Evolutionary conservation across 2,888 invertebrate genomes (phyloP), one percentile per base, ranked within the genome.

Genomic region (Trissonchulus sp.): DNA sequence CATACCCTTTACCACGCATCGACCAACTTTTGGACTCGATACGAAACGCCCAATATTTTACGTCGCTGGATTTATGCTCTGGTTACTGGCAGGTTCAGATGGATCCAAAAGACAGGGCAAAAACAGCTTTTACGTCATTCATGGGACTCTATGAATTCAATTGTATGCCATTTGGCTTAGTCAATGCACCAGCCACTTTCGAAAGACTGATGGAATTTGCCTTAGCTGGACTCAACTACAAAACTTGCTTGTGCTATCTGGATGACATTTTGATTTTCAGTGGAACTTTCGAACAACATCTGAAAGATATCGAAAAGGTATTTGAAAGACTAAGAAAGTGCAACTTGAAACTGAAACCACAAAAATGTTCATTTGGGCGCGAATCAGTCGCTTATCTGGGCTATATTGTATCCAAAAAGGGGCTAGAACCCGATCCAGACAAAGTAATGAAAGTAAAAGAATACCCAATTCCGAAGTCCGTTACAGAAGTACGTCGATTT

Each of bases 271-370:
- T 48, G 8, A 35, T 71, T 71, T 71, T 71, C 36, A 31, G n/a
- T 8, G 8, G 31, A 31, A 8, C 18, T 28, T 71, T 71, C 71
- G 71, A 71, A 31, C 2, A 30, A 35, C 71, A 71, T 31, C 36
- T 71, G 8, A n/a, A 34, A 30, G 36, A 71, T 15, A 8, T 71
- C 8, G 33, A 28, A 31, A 34, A 30, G 34, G 36, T 71, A 3
- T 71, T 71, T 3, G 65, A n/a, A 8, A 8, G 65, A 18, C 34
- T 65, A 18, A 30, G 65, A 3, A 3, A 30, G 8, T 30, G 31
- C n/a, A 71, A 71, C 8, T 34, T 71, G 33, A 71, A 71, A 31
- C 15, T 71, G 8, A 71, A 71, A 35, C 71, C 8, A 71, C n/a
- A 31, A 15, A 71, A 71, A n/a, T 71, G 71, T 31, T 34, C 28